Conservation (phyloP, 2,113 vertebrate species). For the Channa argus region DNA sequence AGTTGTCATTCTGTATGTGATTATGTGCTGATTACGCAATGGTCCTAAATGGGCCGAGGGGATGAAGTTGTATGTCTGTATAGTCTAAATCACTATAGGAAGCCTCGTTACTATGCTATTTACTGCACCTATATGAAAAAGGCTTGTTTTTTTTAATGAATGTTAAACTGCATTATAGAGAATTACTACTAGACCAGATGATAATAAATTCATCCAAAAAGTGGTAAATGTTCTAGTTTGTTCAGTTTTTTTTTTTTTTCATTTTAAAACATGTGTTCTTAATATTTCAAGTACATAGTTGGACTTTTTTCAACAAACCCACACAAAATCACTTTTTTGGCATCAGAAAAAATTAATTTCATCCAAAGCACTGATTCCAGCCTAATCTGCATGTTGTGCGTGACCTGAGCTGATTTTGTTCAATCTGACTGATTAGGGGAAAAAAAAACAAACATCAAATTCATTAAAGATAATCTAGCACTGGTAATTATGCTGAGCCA, state of each 20-base stretch:
- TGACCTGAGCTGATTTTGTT: constrained; percentile 27
- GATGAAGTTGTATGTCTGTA: constrained; percentile 63
- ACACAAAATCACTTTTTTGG: constrained; percentile 41
- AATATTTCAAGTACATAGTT: constrained; percentile 8
- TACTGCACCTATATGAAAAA: constrained; percentile 61
- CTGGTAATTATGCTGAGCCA: background rate
- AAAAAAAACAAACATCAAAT: constrained; percentile 3
- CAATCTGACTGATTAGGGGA: background rate
- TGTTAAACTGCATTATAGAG: constrained; percentile 73
- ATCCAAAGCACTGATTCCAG: constrained; percentile 37
- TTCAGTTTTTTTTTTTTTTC: background rate
- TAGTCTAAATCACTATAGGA: constrained; percentile 73
- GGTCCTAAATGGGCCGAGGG: constrained; percentile 44
- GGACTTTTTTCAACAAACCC: constrained; percentile 7
- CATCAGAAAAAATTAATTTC: constrained; percentile 44
- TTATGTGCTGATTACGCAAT: constrained; percentile 44
- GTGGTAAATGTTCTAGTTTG: background rate
- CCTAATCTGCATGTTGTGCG: constrained; percentile 50
- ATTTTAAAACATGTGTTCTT: constrained; percentile 1
- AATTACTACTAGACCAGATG: constrained; percentile 61
- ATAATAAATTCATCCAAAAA: constrained; percentile 69
- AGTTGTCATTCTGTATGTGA: constrained; percentile 44
- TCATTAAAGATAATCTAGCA: constrained; percentile 11
- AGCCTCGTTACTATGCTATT: constrained; percentile 72
- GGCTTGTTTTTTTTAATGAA: constrained; percentile 74